Evolutionary conservation across 2,113 vertebrate species (phyloP).

Genomic region (Esox niger): DNA sequence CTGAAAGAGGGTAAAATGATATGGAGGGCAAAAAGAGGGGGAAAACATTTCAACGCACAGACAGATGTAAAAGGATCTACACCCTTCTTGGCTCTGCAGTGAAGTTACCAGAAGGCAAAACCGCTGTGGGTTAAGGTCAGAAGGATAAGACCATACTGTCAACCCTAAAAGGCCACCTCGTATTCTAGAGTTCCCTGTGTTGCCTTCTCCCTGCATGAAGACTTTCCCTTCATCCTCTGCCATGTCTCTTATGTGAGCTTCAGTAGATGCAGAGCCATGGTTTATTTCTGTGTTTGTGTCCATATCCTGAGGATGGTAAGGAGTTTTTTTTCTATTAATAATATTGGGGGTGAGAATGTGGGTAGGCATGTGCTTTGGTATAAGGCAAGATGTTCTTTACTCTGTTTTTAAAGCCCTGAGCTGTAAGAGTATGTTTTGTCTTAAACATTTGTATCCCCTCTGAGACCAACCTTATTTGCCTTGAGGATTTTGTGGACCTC

Average conservation of each 20-base stretch:
- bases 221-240: constrained; percentile 76
- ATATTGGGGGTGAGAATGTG: constrained; percentile 54
- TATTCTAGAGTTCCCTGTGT: constrained; percentile 59
- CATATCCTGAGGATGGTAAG: constrained; percentile 72
- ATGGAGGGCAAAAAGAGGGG: constrained; percentile 43
- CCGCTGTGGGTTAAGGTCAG: constrained; percentile 50
- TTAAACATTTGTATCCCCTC: constrained; percentile 66
- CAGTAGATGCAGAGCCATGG: constrained; percentile 63
- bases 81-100: constrained; percentile 54
- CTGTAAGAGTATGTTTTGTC: constrained; percentile 60
- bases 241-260: constrained; percentile 74
- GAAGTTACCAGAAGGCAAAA: constrained; percentile 71
- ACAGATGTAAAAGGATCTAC: constrained; percentile 69
- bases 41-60: constrained; percentile 52
- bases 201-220: constrained; percentile 54
- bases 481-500: constrained; percentile 64
- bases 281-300: constrained; percentile 68
- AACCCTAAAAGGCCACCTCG: constrained; percentile 68
- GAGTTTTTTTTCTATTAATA: constrained; percentile 68
- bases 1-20: constrained; percentile 67
- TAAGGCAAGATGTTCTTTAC: constrained; percentile 56
- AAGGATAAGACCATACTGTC: constrained; percentile 64
- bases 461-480: constrained; percentile 58
- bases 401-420: constrained; percentile 60
- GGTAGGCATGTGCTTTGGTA: constrained; percentile 61